Evolutionary conservation across 1,140 invertebrate genomes (phyloP).

Genomic region (Tetraneura akinire): DNA sequence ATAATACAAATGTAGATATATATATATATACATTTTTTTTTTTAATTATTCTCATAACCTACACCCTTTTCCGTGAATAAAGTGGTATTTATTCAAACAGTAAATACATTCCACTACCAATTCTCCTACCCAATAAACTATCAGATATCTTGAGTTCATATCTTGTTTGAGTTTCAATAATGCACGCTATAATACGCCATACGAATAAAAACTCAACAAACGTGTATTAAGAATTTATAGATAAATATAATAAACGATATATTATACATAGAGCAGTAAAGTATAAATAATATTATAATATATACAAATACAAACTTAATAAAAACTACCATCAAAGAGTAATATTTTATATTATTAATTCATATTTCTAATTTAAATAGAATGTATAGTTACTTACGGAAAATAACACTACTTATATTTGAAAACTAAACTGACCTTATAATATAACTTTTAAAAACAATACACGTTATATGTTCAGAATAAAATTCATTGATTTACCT

Average conservation of each 20-base stretch:
- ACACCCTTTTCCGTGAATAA: slow-evolving; percentile 23
- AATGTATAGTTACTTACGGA: background rate
- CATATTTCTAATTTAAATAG: too few species aligned
- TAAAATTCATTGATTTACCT: background rate
- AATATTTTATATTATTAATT: too few species aligned
- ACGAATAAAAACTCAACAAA: slow-evolving; percentile 14
- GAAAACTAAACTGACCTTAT: background rate
- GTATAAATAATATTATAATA: background rate
- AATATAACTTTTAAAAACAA: background rate
- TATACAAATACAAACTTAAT: too few species aligned
- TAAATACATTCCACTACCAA: slow-evolving; percentile 14
- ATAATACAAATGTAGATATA: background rate
- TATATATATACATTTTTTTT: background rate
- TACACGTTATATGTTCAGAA: background rate
- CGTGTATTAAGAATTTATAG: background rate
- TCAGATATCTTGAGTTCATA: slow-evolving; percentile 36
- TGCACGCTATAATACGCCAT: slow-evolving; percentile 34
- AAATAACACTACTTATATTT: background rate
- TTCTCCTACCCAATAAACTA: slow-evolving; percentile 39
- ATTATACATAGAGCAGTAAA: background rate
- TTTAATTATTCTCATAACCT: slow-evolving; percentile 37
- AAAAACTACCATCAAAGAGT: too few species aligned
- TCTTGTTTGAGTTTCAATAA: slow-evolving; percentile 44
- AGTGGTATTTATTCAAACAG: slow-evolving; percentile 34
- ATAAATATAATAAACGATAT: background rate